Conservation (phyloP, 2,888 invertebrate genomes). For the Bhutanitis thaidina region DNA sequence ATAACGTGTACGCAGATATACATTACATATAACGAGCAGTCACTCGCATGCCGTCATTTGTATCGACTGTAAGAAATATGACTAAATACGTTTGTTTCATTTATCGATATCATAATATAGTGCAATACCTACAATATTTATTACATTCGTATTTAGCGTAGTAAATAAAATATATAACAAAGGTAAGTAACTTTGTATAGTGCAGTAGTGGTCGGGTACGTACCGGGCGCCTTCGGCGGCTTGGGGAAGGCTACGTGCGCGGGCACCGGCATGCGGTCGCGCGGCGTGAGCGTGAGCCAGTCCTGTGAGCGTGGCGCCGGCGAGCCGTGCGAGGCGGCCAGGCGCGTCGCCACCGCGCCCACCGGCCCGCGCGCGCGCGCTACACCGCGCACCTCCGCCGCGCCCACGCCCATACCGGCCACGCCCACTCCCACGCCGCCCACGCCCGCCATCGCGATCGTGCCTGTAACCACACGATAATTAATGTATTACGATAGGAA, state of each 20-base stretch:
- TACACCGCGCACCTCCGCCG: slow-evolving; percentile 35
- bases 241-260: slow-evolving; percentile 92
- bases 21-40: too few relatives aligned
- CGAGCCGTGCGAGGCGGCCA: slow-evolving; percentile 56
- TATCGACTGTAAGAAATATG: too few relatives aligned
- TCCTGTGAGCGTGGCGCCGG: slow-evolving; percentile 75
- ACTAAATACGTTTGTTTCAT: too few relatives aligned
- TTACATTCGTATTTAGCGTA: too few relatives aligned
- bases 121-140: too few relatives aligned
- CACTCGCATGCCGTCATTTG: too few relatives aligned
- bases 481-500: too few relatives aligned
- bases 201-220: too few relatives aligned
- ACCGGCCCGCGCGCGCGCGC: slow-evolving; percentile 57
- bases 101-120: too few relatives aligned
- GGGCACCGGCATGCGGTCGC: slow-evolving; percentile 88
- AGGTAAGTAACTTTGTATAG: too few relatives aligned
- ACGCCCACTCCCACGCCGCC: slow-evolving; percentile 65
- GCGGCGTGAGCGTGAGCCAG: slow-evolving; percentile 87
- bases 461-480: slow-evolving; percentile 56
- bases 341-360: slow-evolving; percentile 62
- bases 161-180: too few relatives aligned
- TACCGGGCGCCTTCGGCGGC: slow-evolving; percentile 93
- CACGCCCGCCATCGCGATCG: slow-evolving; percentile 76
- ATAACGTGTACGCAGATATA: too few relatives aligned
- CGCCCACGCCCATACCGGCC: slow-evolving; percentile 44